Base-by-base conservation (phyloP, 1,140 invertebrate genomes). In the Teleogryllus occipitalis region DNA sequence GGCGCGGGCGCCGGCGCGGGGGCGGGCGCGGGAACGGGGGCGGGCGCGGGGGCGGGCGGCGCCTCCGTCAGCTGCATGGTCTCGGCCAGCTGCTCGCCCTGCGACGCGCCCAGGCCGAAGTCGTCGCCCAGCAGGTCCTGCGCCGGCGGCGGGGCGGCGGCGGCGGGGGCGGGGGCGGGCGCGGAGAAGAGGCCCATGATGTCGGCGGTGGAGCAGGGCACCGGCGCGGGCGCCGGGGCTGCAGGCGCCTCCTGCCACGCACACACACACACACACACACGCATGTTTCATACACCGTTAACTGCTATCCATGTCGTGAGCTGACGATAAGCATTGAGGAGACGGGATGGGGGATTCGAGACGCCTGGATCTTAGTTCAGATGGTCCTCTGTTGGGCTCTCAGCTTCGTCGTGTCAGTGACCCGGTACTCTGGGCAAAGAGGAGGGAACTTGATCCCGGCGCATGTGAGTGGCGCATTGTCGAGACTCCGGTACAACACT, bases 101-200 rank as follows among this genome's bases (percentile, higher is more conserved):
- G 75, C 18, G 27, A 7, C 75, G n/a, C 27, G 2, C 48, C 77
- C n/a, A 47, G 21, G 46, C 54, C 79, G 15, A 80, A 80, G 39
- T 76, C 79, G 75, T 80, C 79, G 8, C 79, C 76, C 80, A 22
- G 82, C 80, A 73, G 15, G 22, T 72, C 78, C 27, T 47, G 46
- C 21, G 47, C 48, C 0, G 46, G 15, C 49, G 54, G 10, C 10
- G 54, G 54, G 15, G 76, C 76, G 18, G 47, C 21, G 0, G 46
- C n/a, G 14, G n/a, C 47, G 15, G 47, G 14, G 14, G 79, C 73
- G 8, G n/a, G 15, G 7, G 47, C 65, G 14, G 79, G 79, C 12
- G 27, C 65, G 7, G 80, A 77, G 8, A 47, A 15, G 48, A 85
- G 27, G 27, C 86, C 86, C 49, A 88, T 77, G 8, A 88, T 87